Evolutionary conservation across 2,113 vertebrate species (phyloP), one percentile per base, ranked within the genome.

Genomic region (Irena cyanogastra): DNA sequence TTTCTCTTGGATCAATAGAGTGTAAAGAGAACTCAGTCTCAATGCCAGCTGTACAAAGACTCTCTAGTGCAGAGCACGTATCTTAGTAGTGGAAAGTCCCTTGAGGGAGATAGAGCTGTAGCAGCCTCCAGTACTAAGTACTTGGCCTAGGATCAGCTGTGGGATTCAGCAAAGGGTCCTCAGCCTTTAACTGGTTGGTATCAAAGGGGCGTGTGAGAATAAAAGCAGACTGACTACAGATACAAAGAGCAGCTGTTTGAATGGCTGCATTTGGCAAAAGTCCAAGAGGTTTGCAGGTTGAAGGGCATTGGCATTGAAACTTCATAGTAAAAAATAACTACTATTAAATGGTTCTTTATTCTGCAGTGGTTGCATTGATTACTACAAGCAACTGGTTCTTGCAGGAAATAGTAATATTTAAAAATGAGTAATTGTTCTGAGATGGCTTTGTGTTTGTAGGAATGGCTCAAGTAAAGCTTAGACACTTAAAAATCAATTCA

Each of bases 151-250:
- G 52, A 42, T 71, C 33, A 42, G 42, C 52, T 66, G 30, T 89
- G 72, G 60, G 64, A 45, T 78, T 10, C 28, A 42, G 75, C 44
- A 76, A 5, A 56, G 28, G 17, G 5, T n/a, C 30, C 56, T 72
- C 65, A 44, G 10, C 63, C 35, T 93, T 50, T n/a, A 68, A 27
- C 20, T 53, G 66, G 17, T 49, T 31, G 68, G 23, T 42, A 33
- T 77, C 0, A 0, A 65, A 80, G 42, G 42, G 23, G 1, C 33
- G 35, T 0, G 0, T 31, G 53, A 45, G 74, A 44, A 61, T 44
- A 60, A 14, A 41, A 69, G 22, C 66, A 64, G 28, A 33, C 42
- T 81, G 68, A 33, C 50, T 42, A 7, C 20, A 78, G 42, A 20
- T 31, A 75, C 13, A 30, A 37, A 72, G 50, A 56, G 26, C 33